phyloP scores from a whole-genome alignment of 2,888 invertebrate genomes.

The Lithophane semibrunnea region DNA sequence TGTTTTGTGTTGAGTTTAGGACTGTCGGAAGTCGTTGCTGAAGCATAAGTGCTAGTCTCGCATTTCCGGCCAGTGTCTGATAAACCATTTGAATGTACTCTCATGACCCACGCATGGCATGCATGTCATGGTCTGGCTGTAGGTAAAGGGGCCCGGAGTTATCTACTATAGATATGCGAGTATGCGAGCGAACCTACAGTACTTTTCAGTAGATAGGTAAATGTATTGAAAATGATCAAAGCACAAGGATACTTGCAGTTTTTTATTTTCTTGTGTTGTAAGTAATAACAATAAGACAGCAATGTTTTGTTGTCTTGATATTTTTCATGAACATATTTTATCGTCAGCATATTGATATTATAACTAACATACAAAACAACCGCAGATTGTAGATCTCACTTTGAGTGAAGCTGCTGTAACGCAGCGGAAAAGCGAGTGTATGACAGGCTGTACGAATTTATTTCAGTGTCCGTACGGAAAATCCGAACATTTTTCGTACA shows the following conservation, averaged over 20 bases:
- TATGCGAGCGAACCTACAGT: neutral
- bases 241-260: too few species aligned
- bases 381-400: neutral
- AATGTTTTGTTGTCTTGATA: neutral
- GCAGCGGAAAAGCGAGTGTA: slow-evolving; percentile 31
- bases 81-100: slow-evolving; percentile 10
- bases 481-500: slow-evolving; percentile 4
- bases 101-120: neutral
- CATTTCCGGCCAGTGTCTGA: slow-evolving; percentile 20
- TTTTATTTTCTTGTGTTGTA: neutral
- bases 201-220: neutral
- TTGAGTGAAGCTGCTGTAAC: slow-evolving; percentile 9
- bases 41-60: slow-evolving; percentile 6
- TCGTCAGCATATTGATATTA: neutral
- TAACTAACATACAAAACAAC: neutral
- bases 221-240: neutral
- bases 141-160: neutral
- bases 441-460: slow-evolving; percentile 34
- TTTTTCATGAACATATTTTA: neutral
- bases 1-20: slow-evolving; percentile 6
- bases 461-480: slow-evolving; percentile 22
- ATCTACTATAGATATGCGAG: neutral
- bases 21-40: slow-evolving; percentile 13
- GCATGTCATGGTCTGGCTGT: neutral
- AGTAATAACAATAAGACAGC: neutral